phyloP scores from a whole-genome alignment of 2,888 invertebrate genomes.

The Nipponacmea schrenckii region DNA sequence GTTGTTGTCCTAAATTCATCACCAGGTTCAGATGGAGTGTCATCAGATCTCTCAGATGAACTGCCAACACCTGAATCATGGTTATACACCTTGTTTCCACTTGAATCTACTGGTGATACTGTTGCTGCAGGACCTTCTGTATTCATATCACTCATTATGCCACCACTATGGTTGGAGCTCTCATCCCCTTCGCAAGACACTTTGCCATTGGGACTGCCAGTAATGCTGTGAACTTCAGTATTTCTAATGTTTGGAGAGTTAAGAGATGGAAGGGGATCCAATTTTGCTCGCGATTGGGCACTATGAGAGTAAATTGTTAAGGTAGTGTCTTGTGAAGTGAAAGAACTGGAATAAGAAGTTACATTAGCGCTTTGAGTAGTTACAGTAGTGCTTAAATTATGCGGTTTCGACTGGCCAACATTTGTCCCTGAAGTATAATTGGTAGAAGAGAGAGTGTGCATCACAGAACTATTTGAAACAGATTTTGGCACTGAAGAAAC shows the following conservation, averaged over 20 bases:
- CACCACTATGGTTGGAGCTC: conserved; percentile 50
- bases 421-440: conserved; percentile 14
- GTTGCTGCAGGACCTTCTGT: conserved; percentile 37
- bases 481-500: conserved; percentile 11
- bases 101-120: conserved; percentile 42
- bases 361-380: conserved; percentile 14
- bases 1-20: conserved; percentile 47
- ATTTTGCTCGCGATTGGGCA: conserved; percentile 16
- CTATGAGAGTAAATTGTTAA: neutral
- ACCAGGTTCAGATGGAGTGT: conserved; percentile 57
- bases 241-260: conserved; percentile 28
- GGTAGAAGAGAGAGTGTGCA: conserved; percentile 1
- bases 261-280: conserved; percentile 28
- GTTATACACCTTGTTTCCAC: conserved; percentile 48
- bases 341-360: neutral
- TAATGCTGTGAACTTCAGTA: conserved; percentile 23
- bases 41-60: conserved; percentile 59
- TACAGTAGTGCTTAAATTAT: conserved; percentile 14
- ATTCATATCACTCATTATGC: conserved; percentile 39
- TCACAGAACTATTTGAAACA: conserved; percentile 2
- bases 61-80: conserved; percentile 62
- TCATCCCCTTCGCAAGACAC: conserved; percentile 48
- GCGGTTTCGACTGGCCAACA: conserved; percentile 11
- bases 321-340: neutral
- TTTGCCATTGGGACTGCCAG: conserved; percentile 29